phyloP scores from a whole-genome alignment of 2,797 vertebrate species.

The Callimico goeldii region DNA sequence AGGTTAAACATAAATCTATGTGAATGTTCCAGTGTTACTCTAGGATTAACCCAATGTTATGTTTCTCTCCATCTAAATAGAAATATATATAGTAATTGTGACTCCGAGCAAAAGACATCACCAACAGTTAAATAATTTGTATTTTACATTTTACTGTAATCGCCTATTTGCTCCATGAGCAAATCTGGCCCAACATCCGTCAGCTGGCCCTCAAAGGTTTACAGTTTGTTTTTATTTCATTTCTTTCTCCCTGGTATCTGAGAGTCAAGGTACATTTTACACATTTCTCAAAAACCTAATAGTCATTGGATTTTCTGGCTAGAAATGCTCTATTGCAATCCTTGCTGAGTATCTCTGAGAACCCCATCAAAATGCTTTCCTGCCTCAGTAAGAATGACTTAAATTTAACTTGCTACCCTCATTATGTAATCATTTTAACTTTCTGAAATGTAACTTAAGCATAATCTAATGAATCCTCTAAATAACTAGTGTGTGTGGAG shows the following conservation, averaged over 20 bases:
- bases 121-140: background rate
- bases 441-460: background rate
- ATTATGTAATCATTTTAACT: background rate
- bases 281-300: background rate
- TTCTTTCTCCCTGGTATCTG: background rate
- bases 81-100: background rate
- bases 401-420: background rate
- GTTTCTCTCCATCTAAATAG: background rate
- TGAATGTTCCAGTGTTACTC: background rate
- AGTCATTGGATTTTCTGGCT: background rate
- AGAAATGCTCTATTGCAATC: background rate
- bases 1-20: background rate
- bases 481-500: background rate
- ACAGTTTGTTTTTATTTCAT: background rate
- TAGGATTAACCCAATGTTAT: background rate
- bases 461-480: background rate
- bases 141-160: background rate
- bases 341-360: background rate
- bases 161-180: background rate
- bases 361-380: background rate
- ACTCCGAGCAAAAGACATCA: background rate
- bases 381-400: constrained; percentile 16
- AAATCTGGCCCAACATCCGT: background rate
- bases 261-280: background rate
- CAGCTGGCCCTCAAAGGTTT: background rate